phyloP scores from a whole-genome alignment of 2,888 invertebrate genomes.

The Epinotia bilunana region DNA sequence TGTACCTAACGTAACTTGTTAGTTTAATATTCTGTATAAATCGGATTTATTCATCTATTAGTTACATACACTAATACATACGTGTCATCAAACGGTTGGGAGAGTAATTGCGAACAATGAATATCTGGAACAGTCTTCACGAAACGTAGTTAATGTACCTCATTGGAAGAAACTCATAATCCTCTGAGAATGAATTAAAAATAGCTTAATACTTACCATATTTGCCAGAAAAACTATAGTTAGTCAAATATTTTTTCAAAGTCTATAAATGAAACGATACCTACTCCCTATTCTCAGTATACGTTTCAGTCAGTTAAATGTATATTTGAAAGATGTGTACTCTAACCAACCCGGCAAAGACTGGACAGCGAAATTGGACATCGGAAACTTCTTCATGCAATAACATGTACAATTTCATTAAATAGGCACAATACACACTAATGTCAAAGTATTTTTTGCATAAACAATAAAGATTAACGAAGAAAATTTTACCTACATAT shows the following conservation, averaged over 20 bases:
- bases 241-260: too few relatives aligned
- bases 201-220: too few relatives aligned
- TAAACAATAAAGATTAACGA: too few relatives aligned
- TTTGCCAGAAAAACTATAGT: too few relatives aligned
- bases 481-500: too few relatives aligned
- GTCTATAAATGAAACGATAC: too few relatives aligned
- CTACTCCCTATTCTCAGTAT: background rate
- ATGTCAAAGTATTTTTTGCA: too few relatives aligned
- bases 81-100: constrained; percentile 16
- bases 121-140: constrained; percentile 36
- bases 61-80: constrained; percentile 22
- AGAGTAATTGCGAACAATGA: constrained; percentile 15
- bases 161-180: too few relatives aligned
- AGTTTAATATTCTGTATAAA: too few relatives aligned
- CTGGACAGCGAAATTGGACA: constrained; percentile 58
- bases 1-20: too few relatives aligned
- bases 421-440: too few relatives aligned
- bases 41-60: background rate
- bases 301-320: constrained; percentile 30
- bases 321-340: constrained; percentile 80
- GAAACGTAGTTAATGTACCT: constrained; percentile 2
- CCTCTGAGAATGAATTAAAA: too few relatives aligned
- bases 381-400: constrained; percentile 1
- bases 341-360: constrained; percentile 73
- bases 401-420: constrained; percentile 33